Conservation (phyloP, 2,113 vertebrate species). For the Crotalus horridus region DNA sequence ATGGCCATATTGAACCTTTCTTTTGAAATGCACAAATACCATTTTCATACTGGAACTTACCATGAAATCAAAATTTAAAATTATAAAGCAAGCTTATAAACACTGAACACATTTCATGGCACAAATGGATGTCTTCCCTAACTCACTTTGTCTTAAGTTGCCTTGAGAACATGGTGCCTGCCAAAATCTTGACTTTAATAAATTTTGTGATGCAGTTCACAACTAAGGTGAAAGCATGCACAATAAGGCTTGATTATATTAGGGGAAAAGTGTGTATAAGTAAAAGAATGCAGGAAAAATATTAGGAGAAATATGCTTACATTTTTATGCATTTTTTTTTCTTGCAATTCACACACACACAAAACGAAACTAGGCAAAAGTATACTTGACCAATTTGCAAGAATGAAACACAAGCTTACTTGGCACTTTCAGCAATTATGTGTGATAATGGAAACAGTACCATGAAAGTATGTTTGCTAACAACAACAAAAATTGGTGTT, state of each 20-base stretch:
- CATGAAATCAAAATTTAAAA: not conserved
- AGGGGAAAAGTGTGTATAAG: not conserved
- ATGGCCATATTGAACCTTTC: not conserved
- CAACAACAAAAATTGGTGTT: conserved; percentile 55
- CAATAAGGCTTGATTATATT: not conserved
- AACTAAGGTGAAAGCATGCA: not conserved
- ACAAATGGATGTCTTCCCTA: not conserved
- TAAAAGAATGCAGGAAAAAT: not conserved
- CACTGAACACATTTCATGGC: not conserved
- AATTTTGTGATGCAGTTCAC: not conserved
- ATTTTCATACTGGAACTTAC: not conserved
- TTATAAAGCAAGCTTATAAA: not conserved
- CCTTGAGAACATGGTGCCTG: not conserved
- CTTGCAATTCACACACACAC: not conserved
- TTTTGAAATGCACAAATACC: not conserved
- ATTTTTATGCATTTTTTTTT: not conserved
- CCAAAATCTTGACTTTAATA: not conserved
- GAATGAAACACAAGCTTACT: conserved; percentile 49
- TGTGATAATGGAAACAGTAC: conserved; percentile 59
- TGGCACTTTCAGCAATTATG: conserved; percentile 59
- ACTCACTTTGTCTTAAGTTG: not conserved
- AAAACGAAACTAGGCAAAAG: not conserved
- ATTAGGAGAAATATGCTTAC: not conserved
- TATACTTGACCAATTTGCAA: conserved; percentile 35
- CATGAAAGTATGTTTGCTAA: conserved; percentile 66